These are phyloP conservation scores for Menidia beryllina DNA, from an alignment of 2,113 vertebrate genomes.

Conservation along the genomic window DNA sequence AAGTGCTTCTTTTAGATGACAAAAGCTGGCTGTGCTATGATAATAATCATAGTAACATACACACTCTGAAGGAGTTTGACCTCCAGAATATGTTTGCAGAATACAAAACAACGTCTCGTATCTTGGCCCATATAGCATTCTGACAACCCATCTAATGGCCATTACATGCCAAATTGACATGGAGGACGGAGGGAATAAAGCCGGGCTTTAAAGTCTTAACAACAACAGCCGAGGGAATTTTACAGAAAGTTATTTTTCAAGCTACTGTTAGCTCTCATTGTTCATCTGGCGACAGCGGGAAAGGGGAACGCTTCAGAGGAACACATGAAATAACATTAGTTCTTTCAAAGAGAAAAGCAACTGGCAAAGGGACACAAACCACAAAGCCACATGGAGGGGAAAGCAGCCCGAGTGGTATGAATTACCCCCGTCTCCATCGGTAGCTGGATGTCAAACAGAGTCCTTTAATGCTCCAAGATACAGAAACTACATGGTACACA, in stretches of 20 bases:
- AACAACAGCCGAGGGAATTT: background rate
- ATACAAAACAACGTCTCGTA: background rate
- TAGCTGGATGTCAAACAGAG: slow-evolving; percentile 62
- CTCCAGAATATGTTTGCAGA: slow-evolving; percentile 18
- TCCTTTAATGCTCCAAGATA: slow-evolving; percentile 57
- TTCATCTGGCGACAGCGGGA: slow-evolving; percentile 28
- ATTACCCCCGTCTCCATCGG: slow-evolving; percentile 63
- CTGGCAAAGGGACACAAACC: slow-evolving; percentile 68
- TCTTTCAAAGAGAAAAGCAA: slow-evolving; percentile 69
- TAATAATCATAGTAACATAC: no score
- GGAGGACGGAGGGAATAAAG: background rate
- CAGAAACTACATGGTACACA: slow-evolving; percentile 15
- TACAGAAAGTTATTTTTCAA: slow-evolving; percentile 1
- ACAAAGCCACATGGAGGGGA: slow-evolving; percentile 77
- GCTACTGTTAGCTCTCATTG: slow-evolving; percentile 6
- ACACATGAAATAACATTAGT: slow-evolving; percentile 47
- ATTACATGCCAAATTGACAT: background rate
- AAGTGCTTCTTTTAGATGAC: no score
- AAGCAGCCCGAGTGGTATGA: slow-evolving; percentile 64
- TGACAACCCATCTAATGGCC: background rate
- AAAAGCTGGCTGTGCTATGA: no score
- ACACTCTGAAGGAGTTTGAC: no score
- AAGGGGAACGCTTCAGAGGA: slow-evolving; percentile 36
- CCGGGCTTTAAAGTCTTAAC: background rate
- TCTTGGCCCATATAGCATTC: background rate